phyloP scores from a whole-genome alignment of 1,140 invertebrate genomes.

The Ridgeia piscesae region DNA sequence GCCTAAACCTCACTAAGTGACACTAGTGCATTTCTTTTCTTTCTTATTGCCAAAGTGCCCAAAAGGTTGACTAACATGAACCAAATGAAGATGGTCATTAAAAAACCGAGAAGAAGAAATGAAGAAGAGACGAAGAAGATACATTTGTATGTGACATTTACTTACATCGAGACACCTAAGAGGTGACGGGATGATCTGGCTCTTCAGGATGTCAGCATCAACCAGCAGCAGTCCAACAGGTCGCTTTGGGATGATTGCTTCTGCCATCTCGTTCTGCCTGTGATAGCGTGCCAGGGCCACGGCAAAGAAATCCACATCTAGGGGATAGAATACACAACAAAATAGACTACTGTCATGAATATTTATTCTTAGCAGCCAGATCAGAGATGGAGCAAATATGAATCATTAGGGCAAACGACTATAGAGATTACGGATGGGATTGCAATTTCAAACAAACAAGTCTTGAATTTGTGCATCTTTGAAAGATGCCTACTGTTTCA shows the following conservation, averaged over 20 bases:
- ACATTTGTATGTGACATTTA: background rate
- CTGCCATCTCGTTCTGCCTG: constrained; percentile 53
- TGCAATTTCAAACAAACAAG: background rate
- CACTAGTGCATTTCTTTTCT: no score
- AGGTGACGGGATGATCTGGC: constrained; percentile 69
- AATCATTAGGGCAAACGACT: no score
- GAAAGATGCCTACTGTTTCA: constrained; percentile 21
- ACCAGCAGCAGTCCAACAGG: constrained; percentile 70
- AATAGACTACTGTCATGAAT: background rate
- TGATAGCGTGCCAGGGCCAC: constrained; percentile 53
- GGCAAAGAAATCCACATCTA: constrained; percentile 55
- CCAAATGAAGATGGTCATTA: no score
- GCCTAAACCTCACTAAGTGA: no score
- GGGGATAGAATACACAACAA: background rate
- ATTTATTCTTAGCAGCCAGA: background rate
- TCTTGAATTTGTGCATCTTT: background rate
- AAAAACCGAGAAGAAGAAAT: no score
- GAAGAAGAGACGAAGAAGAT: no score
- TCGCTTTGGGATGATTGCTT: constrained; percentile 66
- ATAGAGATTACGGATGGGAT: no score
- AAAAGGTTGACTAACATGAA: no score
- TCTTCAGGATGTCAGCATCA: constrained; percentile 71
- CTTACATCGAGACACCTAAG: constrained; percentile 67
- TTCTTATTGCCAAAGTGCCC: no score
- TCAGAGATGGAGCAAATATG: background rate